A percentile compares a stretch with the other conserved stretches of the same genome.
phyloP scores from a whole-genome alignment of 1,140 invertebrate species.

The Megalonaias nervosa region DNA sequence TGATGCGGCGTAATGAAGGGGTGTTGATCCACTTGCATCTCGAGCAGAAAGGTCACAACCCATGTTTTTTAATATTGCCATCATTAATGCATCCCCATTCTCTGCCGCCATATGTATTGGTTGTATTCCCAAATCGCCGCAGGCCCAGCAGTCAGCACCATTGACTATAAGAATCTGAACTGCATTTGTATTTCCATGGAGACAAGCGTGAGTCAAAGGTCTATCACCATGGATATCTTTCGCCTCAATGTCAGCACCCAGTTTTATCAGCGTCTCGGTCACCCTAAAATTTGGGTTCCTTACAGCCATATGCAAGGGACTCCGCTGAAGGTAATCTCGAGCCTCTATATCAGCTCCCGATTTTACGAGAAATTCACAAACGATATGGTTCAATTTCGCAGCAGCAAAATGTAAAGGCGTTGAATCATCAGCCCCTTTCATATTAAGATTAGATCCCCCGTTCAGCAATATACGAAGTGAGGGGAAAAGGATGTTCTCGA shows the following conservation, averaged over 20 bases:
- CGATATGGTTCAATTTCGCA: neutral
- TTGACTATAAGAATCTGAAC: slow-evolving; percentile 3
- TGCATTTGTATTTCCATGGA: slow-evolving; percentile 3
- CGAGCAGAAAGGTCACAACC: neutral
- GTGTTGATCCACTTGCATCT: slow-evolving; percentile 6
- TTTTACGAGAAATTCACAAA: slow-evolving; percentile 2
- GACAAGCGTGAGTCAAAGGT: slow-evolving; percentile 12
- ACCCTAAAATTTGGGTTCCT: slow-evolving; percentile 8
- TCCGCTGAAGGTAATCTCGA: slow-evolving; percentile 8
- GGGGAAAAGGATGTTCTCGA: slow-evolving; percentile 5
- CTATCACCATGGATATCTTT: slow-evolving; percentile 4
- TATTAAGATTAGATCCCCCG: slow-evolving; percentile 13
- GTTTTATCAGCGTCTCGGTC: neutral
- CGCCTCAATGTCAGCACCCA: slow-evolving; percentile 12
- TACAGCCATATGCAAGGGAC: slow-evolving; percentile 9
- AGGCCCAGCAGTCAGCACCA: slow-evolving; percentile 3
- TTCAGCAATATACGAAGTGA: neutral
- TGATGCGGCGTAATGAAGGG: slow-evolving; percentile 19
- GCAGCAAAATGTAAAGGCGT: slow-evolving; percentile 13
- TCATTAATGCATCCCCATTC: slow-evolving; percentile 3
- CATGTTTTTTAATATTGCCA: neutral
- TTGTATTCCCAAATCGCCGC: slow-evolving; percentile 2
- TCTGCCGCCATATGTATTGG: slow-evolving; percentile 20
- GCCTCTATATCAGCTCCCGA: slow-evolving; percentile 7
- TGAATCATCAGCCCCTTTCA: slow-evolving; percentile 3